Conservation (phyloP, 2,797 vertebrate species). For the Malurus splendens region DNA sequence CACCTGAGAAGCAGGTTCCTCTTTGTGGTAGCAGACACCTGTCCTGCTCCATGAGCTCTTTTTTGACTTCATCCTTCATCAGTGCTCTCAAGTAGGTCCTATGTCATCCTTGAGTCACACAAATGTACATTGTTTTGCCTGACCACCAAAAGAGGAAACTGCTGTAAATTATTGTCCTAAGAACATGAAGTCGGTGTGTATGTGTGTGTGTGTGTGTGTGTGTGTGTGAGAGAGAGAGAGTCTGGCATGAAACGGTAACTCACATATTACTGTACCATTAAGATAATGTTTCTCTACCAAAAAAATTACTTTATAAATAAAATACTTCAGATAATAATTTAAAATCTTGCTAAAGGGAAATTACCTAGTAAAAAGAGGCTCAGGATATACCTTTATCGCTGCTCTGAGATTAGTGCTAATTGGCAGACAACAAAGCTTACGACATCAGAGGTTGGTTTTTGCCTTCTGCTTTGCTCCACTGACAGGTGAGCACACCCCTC, state of each 20-base stretch:
- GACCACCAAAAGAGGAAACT: not conserved
- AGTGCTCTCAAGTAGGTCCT: not conserved
- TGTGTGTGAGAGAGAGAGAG: too few species aligned
- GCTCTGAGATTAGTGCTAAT: not conserved
- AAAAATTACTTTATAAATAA: not conserved
- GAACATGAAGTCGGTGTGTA: not conserved
- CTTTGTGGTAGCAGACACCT: not conserved
- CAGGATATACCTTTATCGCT: not conserved
- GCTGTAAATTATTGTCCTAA: not conserved
- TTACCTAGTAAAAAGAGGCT: not conserved
- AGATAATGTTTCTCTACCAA: not conserved
- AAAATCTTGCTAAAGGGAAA: not conserved
- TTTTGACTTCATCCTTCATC: not conserved
- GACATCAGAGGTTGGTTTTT: not conserved
- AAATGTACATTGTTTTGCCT: not conserved
- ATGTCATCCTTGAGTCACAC: not conserved
- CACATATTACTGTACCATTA: not conserved
- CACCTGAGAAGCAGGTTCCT: not conserved
- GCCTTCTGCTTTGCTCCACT: not conserved
- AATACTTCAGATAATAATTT: not conserved
- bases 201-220: too few species aligned
- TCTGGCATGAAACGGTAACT: not conserved
- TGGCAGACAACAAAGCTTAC: not conserved
- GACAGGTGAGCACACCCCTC: not conserved
- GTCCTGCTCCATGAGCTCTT: not conserved